Evolutionary conservation across 1,140 invertebrate genomes (phyloP).

Genomic region (Magallana ariakensis): DNA sequence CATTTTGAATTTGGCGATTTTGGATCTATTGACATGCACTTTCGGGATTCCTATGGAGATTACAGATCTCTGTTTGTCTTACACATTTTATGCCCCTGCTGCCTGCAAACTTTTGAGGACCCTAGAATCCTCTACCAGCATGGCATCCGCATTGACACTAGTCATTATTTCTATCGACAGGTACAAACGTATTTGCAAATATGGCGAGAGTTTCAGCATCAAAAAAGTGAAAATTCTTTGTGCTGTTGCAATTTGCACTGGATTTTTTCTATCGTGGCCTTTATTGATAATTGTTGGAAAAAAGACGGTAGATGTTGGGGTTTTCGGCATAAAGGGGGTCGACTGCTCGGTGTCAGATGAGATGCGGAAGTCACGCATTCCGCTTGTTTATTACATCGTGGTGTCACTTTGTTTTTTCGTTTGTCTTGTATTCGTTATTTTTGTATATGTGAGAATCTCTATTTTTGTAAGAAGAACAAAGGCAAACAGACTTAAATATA

Average conservation of each 20-base stretch:
- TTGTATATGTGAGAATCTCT: conserved; percentile 68
- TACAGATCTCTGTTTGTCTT: conserved; percentile 72
- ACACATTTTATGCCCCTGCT: conserved; percentile 70
- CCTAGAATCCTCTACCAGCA: conserved; percentile 70
- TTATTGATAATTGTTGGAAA: conserved; percentile 70
- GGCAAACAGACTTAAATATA: background rate
- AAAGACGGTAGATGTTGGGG: conserved; percentile 59
- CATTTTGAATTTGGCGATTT: conserved; percentile 70
- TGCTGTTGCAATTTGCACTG: conserved; percentile 66
- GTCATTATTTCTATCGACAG: conserved; percentile 74
- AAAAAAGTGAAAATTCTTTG: conserved; percentile 68
- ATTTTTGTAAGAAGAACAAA: conserved; percentile 53
- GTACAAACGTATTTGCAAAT: conserved; percentile 71
- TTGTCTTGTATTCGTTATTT: conserved; percentile 62
- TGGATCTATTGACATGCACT: conserved; percentile 72
- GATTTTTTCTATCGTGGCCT: conserved; percentile 68
- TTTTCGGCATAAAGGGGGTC: conserved; percentile 59
- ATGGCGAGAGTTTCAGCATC: conserved; percentile 69
- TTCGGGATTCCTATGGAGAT: conserved; percentile 76
- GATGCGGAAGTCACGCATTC: conserved; percentile 69
- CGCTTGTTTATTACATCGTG: conserved; percentile 72
- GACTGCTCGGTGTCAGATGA: conserved; percentile 75
- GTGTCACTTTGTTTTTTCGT: conserved; percentile 67
- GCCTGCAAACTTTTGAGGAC: conserved; percentile 73
- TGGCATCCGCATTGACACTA: conserved; percentile 70